Evolutionary conservation across 2,797 vertebrate species (phyloP), one percentile per base, ranked within the genome.

Genomic region (Bovichtus variegatus): DNA sequence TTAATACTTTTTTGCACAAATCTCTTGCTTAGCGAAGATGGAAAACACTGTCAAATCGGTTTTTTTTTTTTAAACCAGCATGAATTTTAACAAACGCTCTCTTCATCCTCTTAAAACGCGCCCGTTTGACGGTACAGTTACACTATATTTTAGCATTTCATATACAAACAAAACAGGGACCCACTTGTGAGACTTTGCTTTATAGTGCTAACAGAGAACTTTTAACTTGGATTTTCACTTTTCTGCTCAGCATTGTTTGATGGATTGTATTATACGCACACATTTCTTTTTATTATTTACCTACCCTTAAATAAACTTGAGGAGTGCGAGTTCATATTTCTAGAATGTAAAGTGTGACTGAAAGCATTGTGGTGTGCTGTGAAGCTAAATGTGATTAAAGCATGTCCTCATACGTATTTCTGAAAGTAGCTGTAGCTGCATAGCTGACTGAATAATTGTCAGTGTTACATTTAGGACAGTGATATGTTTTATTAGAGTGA

Each of bases 361-460:
- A 57, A 46, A 51, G 12, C 23, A 16, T 5, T 6, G 27, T n/a
- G 9, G 18, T 23, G 40, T 67, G 18, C 15, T 55, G 8, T 40
- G n/a, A 62, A 38, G 8, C 9, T 34, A 61, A 12, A 25, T 0
- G 0, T 7, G 23, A 59, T 36, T 46, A 70, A 65, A 69, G 54
- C 47, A 43, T 21, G 0, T 41, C 63, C 21, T 51, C 12, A 0
- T 70, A 25, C 59, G 47, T 21, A 53, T 12, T 36, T 47, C 18
- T 27, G 4, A 54, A 74, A 63, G 27, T 12, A 69, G 55, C 46
- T 81, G 46, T n/a, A n/a, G n/a, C n/a, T n/a, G n/a, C n/a, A n/a
- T n/a, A n/a, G n/a, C n/a, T 55, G 69, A 74, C 60, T 47, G n/a
- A 80, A 58, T 40, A 31, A 78, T 64, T 44, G 50, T 64, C 63